These are phyloP conservation scores for Hydrochoerus hydrochaeris DNA, from an alignment of 2,113 vertebrate species.

Conservation along the genomic window DNA sequence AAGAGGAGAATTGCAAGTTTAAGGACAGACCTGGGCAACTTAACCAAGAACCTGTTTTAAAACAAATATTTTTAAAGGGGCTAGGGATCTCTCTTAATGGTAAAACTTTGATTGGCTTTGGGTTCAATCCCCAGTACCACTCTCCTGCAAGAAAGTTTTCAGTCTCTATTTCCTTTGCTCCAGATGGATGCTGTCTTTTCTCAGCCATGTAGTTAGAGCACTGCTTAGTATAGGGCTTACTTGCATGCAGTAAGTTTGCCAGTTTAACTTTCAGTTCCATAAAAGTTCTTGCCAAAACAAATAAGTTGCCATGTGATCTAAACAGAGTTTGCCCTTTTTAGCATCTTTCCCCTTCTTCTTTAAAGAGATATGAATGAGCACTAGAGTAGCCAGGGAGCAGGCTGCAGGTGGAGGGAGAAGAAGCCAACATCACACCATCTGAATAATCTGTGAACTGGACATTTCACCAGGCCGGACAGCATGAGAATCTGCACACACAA, in stretches of 20 bases:
- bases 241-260: slow-evolving; percentile 17
- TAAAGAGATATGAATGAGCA: slow-evolving; percentile 5
- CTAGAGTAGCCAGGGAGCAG: not conserved
- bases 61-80: not conserved
- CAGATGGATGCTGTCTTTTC: not conserved
- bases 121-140: not conserved
- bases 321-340: not conserved
- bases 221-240: not conserved
- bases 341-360: not conserved
- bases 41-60: not conserved
- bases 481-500: not conserved
- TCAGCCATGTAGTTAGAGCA: not conserved
- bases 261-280: slow-evolving; percentile 19
- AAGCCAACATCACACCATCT: not conserved
- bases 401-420: not conserved
- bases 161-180: not conserved
- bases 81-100: not conserved
- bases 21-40: not conserved
- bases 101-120: not conserved
- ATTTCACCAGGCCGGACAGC: not conserved
- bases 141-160: not conserved
- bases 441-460: not conserved
- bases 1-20: not conserved
- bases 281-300: slow-evolving; percentile 38
- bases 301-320: not conserved